Percentiles rank a stretch among this genome's conserved stretches.
These are phyloP conservation scores for Laticauda colubrina DNA, from an alignment of 2,113 vertebrate genomes.

Conservation along the genomic window DNA sequence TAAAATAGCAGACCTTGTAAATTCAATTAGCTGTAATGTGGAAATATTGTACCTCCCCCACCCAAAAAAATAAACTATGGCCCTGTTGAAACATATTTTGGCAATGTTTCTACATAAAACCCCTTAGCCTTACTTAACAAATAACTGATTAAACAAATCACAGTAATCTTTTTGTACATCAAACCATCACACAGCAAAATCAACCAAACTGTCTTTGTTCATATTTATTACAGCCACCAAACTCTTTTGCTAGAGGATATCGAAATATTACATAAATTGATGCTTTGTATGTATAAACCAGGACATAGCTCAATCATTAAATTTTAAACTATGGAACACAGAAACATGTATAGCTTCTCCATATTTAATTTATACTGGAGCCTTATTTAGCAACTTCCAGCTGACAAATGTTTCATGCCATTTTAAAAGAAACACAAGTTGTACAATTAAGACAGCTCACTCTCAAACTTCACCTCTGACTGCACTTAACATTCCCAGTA, in stretches of 20 bases:
- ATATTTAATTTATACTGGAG: too few species aligned
- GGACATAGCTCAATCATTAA: not conserved
- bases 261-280: not conserved
- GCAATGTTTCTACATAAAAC: not conserved
- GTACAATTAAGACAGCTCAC: not conserved
- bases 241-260: not conserved
- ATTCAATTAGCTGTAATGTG: not conserved
- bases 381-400: not conserved
- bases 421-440: not conserved
- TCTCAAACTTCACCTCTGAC: too few species aligned
- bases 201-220: not conserved
- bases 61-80: not conserved
- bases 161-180: not conserved
- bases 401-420: not conserved
- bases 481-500: not conserved
- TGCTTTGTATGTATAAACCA: not conserved
- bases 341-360: not conserved
- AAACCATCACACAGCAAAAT: not conserved
- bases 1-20: not conserved
- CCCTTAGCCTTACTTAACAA: not conserved
- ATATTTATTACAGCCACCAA: not conserved
- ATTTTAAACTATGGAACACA: not conserved
- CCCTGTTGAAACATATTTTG: not conserved
- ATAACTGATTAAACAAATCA: not conserved
- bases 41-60: not conserved